Percentiles rank a stretch among this genome's conserved stretches.
phyloP scores from a whole-genome alignment of 2,888 invertebrate genomes.

The Perithous albicinctus region DNA sequence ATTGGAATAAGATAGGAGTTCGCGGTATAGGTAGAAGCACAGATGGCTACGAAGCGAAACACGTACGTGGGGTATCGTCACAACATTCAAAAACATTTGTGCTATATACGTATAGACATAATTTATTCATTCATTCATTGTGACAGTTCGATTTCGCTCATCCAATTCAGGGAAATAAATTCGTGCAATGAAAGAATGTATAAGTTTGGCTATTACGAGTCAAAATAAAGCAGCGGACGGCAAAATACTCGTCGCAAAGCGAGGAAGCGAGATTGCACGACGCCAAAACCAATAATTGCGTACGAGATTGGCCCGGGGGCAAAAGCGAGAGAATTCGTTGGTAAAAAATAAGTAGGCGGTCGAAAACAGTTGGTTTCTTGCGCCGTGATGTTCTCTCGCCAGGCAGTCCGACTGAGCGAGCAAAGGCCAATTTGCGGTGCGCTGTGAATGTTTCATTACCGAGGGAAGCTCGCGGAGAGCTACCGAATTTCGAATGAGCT shows the following conservation, averaged over 20 bases:
- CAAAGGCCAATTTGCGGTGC: slow-evolving; percentile 83
- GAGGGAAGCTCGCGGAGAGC: slow-evolving; percentile 80
- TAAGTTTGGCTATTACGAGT: slow-evolving; percentile 23
- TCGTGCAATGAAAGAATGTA: slow-evolving; percentile 17
- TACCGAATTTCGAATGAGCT: slow-evolving; percentile 85
- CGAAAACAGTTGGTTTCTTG: slow-evolving; percentile 79
- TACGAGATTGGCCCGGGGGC: slow-evolving; percentile 73
- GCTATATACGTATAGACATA: neutral
- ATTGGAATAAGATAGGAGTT: slow-evolving; percentile 42
- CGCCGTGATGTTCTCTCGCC: slow-evolving; percentile 36
- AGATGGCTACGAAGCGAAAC: neutral
- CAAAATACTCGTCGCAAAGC: slow-evolving; percentile 38
- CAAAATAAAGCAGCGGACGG: neutral
- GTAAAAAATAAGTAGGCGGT: slow-evolving; percentile 75
- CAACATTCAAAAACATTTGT: neutral
- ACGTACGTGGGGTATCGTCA: slow-evolving; percentile 12
- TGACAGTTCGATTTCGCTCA: neutral
- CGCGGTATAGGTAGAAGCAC: slow-evolving; percentile 3
- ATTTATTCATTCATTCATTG: neutral
- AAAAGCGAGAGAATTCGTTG: slow-evolving; percentile 47
- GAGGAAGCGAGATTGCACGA: slow-evolving; percentile 64
- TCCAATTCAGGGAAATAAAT: slow-evolving; percentile 19
- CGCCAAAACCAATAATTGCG: slow-evolving; percentile 80
- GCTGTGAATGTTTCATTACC: slow-evolving; percentile 84
- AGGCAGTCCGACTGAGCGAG: slow-evolving; percentile 60